Conservation (phyloP, 2,797 vertebrate genomes). For the Vespertilio murinus region DNA sequence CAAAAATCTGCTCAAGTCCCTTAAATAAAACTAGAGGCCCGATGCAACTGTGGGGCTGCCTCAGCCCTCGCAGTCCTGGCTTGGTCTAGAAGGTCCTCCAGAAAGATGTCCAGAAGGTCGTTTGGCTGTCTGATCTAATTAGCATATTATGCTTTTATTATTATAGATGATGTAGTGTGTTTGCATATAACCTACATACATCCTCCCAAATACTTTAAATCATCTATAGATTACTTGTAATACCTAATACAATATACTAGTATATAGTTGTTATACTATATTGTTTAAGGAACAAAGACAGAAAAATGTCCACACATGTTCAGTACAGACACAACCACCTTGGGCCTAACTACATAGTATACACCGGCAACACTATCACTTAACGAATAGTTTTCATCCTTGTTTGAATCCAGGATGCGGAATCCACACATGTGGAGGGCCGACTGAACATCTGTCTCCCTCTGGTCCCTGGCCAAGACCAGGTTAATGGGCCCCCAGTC, state of each 20-base stretch:
- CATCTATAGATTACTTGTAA: background rate
- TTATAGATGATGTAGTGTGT: background rate
- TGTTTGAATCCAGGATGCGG: background rate
- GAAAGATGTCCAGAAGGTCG: too few relatives aligned
- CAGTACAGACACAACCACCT: background rate
- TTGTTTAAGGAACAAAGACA: background rate
- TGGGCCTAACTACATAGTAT: background rate
- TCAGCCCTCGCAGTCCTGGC: too few relatives aligned
- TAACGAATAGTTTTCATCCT: background rate
- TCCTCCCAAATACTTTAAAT: background rate
- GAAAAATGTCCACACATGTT: background rate
- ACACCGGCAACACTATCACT: background rate
- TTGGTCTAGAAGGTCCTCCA: too few relatives aligned
- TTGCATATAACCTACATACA: background rate
- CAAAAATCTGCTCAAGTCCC: background rate
- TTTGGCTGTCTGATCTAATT: too few relatives aligned
- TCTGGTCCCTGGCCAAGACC: background rate
- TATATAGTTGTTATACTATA: background rate
- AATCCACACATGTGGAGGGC: background rate
- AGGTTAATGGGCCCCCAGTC: background rate
- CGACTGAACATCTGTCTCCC: too few relatives aligned
- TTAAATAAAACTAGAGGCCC: background rate
- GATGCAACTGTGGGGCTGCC: too few relatives aligned
- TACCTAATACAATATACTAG: background rate
- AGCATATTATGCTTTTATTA: too few relatives aligned